phyloP scores from a whole-genome alignment of 2,888 invertebrate species.

The Bombyx huttoni region DNA sequence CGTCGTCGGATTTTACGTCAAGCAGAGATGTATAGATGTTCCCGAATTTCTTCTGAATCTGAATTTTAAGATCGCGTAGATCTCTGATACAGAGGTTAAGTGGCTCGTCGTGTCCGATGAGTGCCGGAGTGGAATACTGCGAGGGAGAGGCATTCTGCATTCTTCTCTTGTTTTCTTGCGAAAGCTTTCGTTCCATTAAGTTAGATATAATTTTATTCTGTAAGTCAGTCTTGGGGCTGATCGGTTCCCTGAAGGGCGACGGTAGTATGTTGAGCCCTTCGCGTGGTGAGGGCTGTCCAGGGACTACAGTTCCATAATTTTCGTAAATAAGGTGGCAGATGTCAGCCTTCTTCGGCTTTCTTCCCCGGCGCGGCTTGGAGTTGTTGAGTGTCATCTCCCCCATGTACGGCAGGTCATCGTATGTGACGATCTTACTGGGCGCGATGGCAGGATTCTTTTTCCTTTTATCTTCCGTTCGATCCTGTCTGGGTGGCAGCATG shows the following conservation, averaged over 20 bases:
- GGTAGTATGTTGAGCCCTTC: conserved; percentile 44
- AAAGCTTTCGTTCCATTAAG: conserved; percentile 77
- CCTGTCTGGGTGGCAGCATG: conserved; percentile 27
- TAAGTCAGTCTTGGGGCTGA: conserved; percentile 73
- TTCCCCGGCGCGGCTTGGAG: conserved; percentile 86
- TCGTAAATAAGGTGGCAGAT: conserved; percentile 93
- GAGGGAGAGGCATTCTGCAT: conserved; percentile 23
- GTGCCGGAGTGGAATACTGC: neutral
- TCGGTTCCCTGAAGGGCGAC: conserved; percentile 32
- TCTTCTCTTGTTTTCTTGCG: conserved; percentile 74
- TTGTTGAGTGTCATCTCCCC: conserved; percentile 93
- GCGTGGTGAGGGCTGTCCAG: conserved; percentile 77
- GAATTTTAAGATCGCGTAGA: conserved; percentile 77
- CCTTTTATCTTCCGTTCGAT: conserved; percentile 39
- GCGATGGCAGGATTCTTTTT: conserved; percentile 52
- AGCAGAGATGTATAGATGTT: conserved; percentile 72
- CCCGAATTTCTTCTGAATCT: conserved; percentile 74
- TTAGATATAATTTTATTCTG: conserved; percentile 80
- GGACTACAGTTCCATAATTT: conserved; percentile 90
- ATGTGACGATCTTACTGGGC: conserved; percentile 74
- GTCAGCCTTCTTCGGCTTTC: conserved; percentile 93
- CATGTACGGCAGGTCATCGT: conserved; percentile 91
- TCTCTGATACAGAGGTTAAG: conserved; percentile 88
- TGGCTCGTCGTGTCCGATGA: conserved; percentile 74
- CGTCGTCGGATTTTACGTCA: conserved; percentile 74